phyloP scores from a whole-genome alignment of 2,797 vertebrate genomes.

The Gastrophryne carolinensis region DNA sequence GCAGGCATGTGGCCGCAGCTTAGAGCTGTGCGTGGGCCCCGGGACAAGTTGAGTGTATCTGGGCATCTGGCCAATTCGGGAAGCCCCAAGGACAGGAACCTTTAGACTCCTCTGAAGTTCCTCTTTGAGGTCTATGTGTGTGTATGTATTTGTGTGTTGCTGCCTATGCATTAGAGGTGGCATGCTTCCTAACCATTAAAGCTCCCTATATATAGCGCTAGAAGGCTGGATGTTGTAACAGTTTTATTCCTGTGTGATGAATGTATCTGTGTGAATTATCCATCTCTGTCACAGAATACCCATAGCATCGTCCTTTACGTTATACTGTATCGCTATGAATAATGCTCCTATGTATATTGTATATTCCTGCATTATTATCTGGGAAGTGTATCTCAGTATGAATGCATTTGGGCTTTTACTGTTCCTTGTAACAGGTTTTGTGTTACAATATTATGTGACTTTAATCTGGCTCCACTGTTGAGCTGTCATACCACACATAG shows the following conservation, averaged over 20 bases:
- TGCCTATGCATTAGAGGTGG: not conserved
- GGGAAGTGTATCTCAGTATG: conserved; percentile 1
- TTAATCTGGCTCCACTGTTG: not conserved
- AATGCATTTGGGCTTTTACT: conserved; percentile 19
- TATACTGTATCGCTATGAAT: conserved; percentile 24
- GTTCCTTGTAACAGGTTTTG: not conserved
- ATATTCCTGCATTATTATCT: conserved; percentile 20
- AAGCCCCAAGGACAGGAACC: no score
- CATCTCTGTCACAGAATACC: conserved; percentile 45
- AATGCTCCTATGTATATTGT: conserved; percentile 32
- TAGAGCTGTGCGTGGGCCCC: no score
- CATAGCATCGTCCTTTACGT: conserved; percentile 12
- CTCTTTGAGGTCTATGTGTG: not conserved
- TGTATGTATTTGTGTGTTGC: not conserved
- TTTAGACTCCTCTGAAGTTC: no score
- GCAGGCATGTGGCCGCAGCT: no score
- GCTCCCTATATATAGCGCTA: not conserved
- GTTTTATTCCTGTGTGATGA: conserved; percentile 32
- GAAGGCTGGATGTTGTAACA: conserved; percentile 11
- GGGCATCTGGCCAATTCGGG: no score
- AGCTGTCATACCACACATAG: not conserved
- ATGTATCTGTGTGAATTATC: conserved; percentile 37
- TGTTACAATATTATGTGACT: conserved; percentile 1
- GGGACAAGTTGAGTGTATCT: no score
- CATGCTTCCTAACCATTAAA: not conserved